Base-by-base conservation (phyloP, 2,888 invertebrate species). In the Spilarctia lutea region DNA sequence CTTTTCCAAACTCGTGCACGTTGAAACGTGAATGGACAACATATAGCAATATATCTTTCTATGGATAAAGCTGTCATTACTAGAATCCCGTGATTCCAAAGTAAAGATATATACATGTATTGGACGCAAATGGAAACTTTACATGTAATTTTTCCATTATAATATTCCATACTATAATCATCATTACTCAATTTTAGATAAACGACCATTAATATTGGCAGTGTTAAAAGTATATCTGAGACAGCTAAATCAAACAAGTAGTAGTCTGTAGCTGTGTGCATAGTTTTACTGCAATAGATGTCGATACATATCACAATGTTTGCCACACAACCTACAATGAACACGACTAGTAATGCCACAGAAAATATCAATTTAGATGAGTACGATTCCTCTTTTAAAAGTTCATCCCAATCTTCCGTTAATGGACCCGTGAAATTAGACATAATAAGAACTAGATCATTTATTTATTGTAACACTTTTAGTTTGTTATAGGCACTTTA, bases 261-360 rank as follows among this genome's bases (percentile, higher is more conserved):
- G 74, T 88, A 94, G 79, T 95, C 94, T 24, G 93, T 94, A 0
- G 91, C 92, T 0, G 94, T 94, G 74, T 93, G 94, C 94, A 94
- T 93, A 35, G 88, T 90, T 72, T 84, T 92, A 76, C 94, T 93
- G 66, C 83, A 88, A 83, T 92, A 93, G 73, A 94, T 88, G 83
- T 96, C 88, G 86, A 94, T 79, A 86, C 94, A 93, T 76, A 95
- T 92, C 81, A 96, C 83, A 69, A 95, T 76, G 76, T 95, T 94
- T 0, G 93, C 94, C 3, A 91, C 79, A 1, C 93, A 75, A 30
- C 83, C 80, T 10, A 75, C 75, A 16, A 85, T 30, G 65, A 83
- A 84, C 27, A 85, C 75, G 0, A 83, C 71, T 10, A 76, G 48
- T 69, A 85, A 65, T 56, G 78, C 81, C 27, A 81, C 45, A 39